These are phyloP conservation scores for Gymnothorax reevesii DNA, from an alignment of 2,797 vertebrate genomes.

Conservation along the genomic window DNA sequence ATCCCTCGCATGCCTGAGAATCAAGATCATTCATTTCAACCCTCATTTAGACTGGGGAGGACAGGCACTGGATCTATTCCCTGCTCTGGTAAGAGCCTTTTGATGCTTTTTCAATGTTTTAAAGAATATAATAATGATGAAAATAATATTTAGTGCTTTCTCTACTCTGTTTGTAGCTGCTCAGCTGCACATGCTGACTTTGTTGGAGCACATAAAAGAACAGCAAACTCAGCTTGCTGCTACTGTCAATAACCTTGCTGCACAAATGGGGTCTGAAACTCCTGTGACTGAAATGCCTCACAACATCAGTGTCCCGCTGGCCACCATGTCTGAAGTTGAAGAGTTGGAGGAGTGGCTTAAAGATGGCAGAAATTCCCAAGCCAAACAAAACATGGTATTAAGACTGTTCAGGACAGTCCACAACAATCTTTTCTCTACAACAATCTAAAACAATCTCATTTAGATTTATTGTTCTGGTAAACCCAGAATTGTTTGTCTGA, in stretches of 20 bases:
- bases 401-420: too few species aligned
- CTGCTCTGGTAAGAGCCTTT: constrained; percentile 13
- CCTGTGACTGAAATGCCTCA: constrained; percentile 34
- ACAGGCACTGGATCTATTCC: constrained; percentile 28
- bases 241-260: constrained; percentile 18
- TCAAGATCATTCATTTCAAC: constrained; percentile 6
- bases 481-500: neutral
- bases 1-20: too few species aligned
- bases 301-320: constrained; percentile 30
- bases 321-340: constrained; percentile 35
- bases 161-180: neutral
- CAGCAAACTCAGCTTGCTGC: constrained; percentile 30
- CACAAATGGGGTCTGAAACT: neutral
- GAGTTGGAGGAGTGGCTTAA: constrained; percentile 34
- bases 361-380: neutral
- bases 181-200: constrained; percentile 23
- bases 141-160: too few species aligned
- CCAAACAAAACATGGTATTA: too few species aligned
- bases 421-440: neutral
- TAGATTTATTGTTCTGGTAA: neutral
- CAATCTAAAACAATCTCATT: neutral
- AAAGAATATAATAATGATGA: neutral
- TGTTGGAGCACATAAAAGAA: constrained; percentile 13
- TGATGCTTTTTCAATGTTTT: neutral
- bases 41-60: constrained; percentile 29